These are phyloP conservation scores for Lethenteron camtschaticum DNA, from an alignment of 2,113 vertebrate species.

Conservation along the genomic window DNA sequence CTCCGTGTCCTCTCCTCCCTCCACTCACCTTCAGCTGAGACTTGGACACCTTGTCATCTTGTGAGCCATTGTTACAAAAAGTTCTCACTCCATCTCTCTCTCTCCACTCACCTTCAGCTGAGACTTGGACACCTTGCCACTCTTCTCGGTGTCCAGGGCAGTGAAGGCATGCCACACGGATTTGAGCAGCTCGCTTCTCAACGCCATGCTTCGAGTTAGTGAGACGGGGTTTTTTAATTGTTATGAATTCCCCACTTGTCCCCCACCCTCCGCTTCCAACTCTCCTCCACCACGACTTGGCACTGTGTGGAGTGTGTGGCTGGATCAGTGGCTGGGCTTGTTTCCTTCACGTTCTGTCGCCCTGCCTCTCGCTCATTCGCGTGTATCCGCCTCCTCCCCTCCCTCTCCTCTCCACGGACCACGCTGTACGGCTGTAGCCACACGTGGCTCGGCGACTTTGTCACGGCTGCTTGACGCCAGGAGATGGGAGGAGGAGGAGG, in stretches of 20 bases:
- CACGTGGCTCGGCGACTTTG: no score
- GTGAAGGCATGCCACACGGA: slow-evolving; percentile 90
- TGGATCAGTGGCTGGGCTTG: neutral
- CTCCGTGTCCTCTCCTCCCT: no score
- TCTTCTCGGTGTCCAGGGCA: slow-evolving; percentile 61
- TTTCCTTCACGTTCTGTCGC: neutral
- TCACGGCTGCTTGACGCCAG: no score
- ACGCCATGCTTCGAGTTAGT: slow-evolving; percentile 22
- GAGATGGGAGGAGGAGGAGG: neutral
- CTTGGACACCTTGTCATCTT: no score
- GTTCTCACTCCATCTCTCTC: no score
- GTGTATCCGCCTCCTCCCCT: no score
- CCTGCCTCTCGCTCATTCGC: neutral
- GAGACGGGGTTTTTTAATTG: neutral
- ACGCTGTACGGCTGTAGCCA: no score
- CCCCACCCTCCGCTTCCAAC: neutral
- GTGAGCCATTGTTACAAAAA: no score
- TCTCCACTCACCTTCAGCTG: slow-evolving; percentile 54
- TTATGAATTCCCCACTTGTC: neutral
- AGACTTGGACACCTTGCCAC: slow-evolving; percentile 87
- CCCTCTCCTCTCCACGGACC: no score
- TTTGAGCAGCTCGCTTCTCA: slow-evolving; percentile 62
- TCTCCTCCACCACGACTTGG: neutral
- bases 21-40: no score
- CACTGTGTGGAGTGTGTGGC: neutral